Conservation (phyloP, 2,113 vertebrate genomes). For the Heterotis niloticus region DNA sequence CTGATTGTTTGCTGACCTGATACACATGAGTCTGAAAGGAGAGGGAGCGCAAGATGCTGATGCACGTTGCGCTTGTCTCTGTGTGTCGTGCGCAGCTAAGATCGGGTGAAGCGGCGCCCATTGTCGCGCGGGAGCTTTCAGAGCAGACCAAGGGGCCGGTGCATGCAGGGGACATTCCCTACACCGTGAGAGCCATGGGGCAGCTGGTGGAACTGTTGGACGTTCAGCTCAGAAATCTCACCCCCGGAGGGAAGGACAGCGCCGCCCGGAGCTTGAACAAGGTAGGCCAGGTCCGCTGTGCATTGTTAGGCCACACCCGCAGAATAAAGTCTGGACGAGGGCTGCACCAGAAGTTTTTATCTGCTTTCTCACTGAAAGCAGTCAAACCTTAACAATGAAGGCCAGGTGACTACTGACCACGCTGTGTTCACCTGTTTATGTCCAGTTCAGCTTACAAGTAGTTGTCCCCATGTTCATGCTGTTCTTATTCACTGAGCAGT, state of each 20-base stretch:
- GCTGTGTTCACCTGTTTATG: too few relatives aligned
- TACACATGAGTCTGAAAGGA: too few relatives aligned
- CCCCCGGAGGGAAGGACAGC: constrained; percentile 93
- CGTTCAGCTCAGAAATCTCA: constrained; percentile 88
- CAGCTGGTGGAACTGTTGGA: constrained; percentile 92
- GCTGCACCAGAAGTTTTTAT: too few relatives aligned
- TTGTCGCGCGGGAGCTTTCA: constrained; percentile 88
- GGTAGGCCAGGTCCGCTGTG: constrained; percentile 66
- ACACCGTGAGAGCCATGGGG: constrained; percentile 86
- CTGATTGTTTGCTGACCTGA: too few relatives aligned
- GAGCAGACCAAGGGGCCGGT: constrained; percentile 86
- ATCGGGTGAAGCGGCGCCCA: constrained; percentile 88
- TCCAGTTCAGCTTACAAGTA: too few relatives aligned
- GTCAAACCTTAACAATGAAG: constrained; percentile 32
- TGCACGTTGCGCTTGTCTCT: too few relatives aligned
- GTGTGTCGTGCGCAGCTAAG: constrained; percentile 63
- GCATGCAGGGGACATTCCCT: constrained; percentile 87
- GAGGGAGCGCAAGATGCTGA: too few relatives aligned
- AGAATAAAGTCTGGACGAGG: too few relatives aligned
- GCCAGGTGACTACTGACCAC: not conserved
- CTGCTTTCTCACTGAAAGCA: not conserved
- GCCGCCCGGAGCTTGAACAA: constrained; percentile 95
- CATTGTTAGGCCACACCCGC: not conserved
- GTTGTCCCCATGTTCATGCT: too few relatives aligned
- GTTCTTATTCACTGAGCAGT: too few relatives aligned